Evolutionary conservation across 2,888 invertebrate genomes (phyloP).

Genomic region (Cataglyphis livida): DNA sequence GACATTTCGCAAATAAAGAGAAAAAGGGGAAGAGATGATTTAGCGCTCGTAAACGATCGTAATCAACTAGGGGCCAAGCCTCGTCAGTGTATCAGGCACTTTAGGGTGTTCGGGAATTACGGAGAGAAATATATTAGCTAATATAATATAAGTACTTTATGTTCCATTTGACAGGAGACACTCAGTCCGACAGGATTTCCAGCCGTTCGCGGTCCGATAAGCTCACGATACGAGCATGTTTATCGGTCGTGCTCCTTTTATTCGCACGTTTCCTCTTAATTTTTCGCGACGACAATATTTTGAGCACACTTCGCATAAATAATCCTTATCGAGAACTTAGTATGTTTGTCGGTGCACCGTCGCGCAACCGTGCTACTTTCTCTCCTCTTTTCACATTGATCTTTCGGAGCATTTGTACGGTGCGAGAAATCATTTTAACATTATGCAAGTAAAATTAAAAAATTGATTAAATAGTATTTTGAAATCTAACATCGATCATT

Average conservation of each 20-base stretch:
- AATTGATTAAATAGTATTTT: neutral
- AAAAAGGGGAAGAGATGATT: slow-evolving; percentile 70
- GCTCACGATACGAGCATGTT: slow-evolving; percentile 40
- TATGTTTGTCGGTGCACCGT: slow-evolving; percentile 4
- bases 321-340: slow-evolving; percentile 31
- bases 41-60: slow-evolving; percentile 80
- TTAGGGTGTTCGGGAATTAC: slow-evolving; percentile 70
- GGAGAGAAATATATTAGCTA: slow-evolving; percentile 69
- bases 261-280: slow-evolving; percentile 24
- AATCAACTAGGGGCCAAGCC: slow-evolving; percentile 71
- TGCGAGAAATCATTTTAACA: neutral
- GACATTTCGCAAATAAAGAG: slow-evolving; percentile 72
- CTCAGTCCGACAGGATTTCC: slow-evolving; percentile 41
- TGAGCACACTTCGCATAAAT: neutral
- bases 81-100: slow-evolving; percentile 65
- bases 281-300: slow-evolving; percentile 39
- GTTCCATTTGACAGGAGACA: slow-evolving; percentile 42
- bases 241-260: slow-evolving; percentile 26
- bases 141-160: slow-evolving; percentile 64
- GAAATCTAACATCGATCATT: neutral
- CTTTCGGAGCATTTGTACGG: neutral
- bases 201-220: slow-evolving; percentile 47
- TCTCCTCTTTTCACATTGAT: neutral
- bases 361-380: neutral
- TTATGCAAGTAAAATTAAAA: neutral